Percentiles rank a stretch among this genome's conserved stretches.
Conservation (phyloP, 2,113 vertebrate genomes). For the Globicephala melas region DNA sequence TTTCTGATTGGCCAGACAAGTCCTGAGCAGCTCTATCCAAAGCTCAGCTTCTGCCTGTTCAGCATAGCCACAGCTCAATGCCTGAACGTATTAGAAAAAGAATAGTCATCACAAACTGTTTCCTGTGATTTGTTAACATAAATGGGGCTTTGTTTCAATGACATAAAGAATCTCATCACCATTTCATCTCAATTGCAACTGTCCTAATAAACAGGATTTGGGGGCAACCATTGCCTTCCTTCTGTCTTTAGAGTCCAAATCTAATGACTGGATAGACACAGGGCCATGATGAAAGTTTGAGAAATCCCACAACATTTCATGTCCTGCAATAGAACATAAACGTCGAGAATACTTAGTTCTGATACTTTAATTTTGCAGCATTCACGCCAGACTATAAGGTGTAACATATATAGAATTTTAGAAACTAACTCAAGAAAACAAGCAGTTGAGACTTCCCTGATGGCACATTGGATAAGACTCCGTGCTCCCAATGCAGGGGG, state of each 20-base stretch:
- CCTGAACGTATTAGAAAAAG: neutral
- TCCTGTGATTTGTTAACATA: slow-evolving; percentile 18
- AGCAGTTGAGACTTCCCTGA: neutral
- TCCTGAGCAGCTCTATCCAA: neutral
- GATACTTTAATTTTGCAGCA: neutral
- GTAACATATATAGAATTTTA: neutral
- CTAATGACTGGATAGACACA: neutral
- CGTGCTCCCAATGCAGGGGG: too few relatives aligned
- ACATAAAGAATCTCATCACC: slow-evolving; percentile 8
- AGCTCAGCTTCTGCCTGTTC: neutral
- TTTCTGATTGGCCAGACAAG: slow-evolving; percentile 31
- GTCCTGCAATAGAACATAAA: neutral
- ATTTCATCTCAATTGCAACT: slow-evolving; percentile 12
- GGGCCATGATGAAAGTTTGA: neutral
- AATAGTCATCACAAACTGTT: neutral
- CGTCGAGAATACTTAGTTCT: slow-evolving; percentile 1
- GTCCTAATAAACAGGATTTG: neutral
- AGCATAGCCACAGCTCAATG: neutral
- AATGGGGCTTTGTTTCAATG: neutral
- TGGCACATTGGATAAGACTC: too few relatives aligned
- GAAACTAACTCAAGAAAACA: slow-evolving; percentile 36
- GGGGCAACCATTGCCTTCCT: neutral
- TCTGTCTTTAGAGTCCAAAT: neutral
- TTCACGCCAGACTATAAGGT: neutral
- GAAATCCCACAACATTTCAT: neutral